Evolutionary conservation across 2,888 invertebrate genomes (phyloP).

Genomic region (Exephanes ischioxanthus): DNA sequence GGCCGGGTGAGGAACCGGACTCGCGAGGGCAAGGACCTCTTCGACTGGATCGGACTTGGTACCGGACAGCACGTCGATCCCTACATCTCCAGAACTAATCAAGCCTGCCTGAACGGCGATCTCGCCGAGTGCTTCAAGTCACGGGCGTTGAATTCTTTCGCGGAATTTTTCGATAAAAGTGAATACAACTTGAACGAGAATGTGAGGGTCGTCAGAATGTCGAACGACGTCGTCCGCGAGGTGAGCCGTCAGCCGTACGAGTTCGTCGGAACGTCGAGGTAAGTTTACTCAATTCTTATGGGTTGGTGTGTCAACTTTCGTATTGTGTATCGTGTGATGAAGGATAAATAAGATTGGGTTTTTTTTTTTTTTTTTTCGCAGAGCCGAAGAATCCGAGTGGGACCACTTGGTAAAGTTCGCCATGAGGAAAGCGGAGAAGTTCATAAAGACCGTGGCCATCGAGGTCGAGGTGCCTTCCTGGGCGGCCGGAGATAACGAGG

Average conservation of each 20-base stretch:
- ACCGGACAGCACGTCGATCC: slow-evolving; percentile 91
- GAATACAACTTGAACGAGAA: slow-evolving; percentile 88
- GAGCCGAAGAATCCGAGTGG: slow-evolving; percentile 93
- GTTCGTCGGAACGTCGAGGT: slow-evolving; percentile 89
- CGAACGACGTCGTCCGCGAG: slow-evolving; percentile 89
- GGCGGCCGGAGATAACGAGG: slow-evolving; percentile 86
- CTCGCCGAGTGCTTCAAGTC: slow-evolving; percentile 95
- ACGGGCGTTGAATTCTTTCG: slow-evolving; percentile 90
- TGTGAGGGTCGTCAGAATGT: slow-evolving; percentile 90
- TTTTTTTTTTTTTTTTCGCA: slow-evolving; percentile 52
- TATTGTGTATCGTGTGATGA: not conserved
- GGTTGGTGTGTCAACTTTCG: not conserved
- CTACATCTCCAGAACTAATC: slow-evolving; percentile 90
- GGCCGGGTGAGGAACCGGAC: slow-evolving; percentile 80
- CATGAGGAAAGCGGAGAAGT: slow-evolving; percentile 91
- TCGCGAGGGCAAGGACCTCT: slow-evolving; percentile 89
- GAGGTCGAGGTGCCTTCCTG: slow-evolving; percentile 89
- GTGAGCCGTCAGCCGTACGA: slow-evolving; percentile 91
- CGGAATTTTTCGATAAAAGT: slow-evolving; percentile 91
- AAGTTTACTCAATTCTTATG: slow-evolving; percentile 17
- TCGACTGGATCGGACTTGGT: slow-evolving; percentile 93
- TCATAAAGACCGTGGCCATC: slow-evolving; percentile 91
- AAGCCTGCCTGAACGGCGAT: slow-evolving; percentile 92
- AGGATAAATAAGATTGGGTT: not conserved
- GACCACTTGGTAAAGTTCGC: slow-evolving; percentile 92